Evolutionary conservation across 2,797 vertebrate genomes (phyloP).

Genomic region (Cossypha dichroa): DNA sequence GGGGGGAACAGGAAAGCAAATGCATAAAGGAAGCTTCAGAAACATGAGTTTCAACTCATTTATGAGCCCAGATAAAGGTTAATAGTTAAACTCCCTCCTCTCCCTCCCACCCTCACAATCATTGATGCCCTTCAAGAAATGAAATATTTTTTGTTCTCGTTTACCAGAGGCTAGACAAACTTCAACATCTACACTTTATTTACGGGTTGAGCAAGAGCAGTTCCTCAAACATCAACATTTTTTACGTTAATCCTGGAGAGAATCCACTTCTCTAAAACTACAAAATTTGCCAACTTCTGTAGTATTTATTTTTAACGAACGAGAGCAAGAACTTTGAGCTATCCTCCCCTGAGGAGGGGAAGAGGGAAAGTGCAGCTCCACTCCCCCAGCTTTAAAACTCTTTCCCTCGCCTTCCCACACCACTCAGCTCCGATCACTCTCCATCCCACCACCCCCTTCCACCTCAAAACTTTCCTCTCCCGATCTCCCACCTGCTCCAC

Average conservation of each 20-base stretch:
- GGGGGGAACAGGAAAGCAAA: neutral
- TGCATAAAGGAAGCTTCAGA: conserved; percentile 3
- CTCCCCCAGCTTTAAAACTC: neutral
- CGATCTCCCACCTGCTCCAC: conserved; percentile 64
- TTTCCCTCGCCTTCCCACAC: neutral
- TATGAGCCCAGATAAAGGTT: conserved; percentile 59
- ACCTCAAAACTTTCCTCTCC: neutral
- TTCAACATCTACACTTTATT: conserved; percentile 46
- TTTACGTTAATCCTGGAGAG: conserved; percentile 44
- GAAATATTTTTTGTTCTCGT: conserved; percentile 52
- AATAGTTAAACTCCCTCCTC: conserved; percentile 66
- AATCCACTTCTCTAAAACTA: conserved; percentile 55
- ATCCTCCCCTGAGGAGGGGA: neutral
- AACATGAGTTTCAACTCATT: conserved; percentile 20
- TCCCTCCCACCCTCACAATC: conserved; percentile 40
- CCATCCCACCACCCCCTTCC: neutral
- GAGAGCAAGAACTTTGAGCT: neutral
- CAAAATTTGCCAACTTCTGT: conserved; percentile 40
- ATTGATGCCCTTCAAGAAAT: conserved; percentile 59
- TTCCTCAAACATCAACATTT: conserved; percentile 48
- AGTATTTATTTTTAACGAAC: conserved; percentile 60
- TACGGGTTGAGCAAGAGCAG: conserved; percentile 55
- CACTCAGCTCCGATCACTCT: neutral
- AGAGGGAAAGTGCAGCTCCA: neutral
- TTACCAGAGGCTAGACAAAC: conserved; percentile 49